Evolutionary conservation across 2,888 invertebrate species (phyloP).

Genomic region (Thysanoteuthis rhombus): DNA sequence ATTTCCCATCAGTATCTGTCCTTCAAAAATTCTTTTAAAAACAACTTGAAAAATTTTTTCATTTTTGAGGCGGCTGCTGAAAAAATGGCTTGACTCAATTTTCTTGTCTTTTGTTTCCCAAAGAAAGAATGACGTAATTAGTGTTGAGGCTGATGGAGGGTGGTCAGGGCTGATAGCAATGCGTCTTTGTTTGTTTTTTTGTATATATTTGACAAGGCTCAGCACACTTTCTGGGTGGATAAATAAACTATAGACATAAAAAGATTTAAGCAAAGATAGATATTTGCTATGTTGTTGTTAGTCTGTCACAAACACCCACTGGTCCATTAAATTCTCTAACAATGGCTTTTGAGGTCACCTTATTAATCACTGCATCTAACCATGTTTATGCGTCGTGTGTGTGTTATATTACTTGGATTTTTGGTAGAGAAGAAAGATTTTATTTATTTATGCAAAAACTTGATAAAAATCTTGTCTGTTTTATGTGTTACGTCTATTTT

Average conservation of each 20-base stretch:
- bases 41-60: too few species aligned
- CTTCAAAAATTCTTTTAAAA: background rate
- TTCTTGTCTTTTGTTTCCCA: background rate
- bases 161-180: background rate
- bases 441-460: too few species aligned
- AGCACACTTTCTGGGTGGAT: background rate
- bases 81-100: background rate
- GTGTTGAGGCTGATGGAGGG: background rate
- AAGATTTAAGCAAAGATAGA: background rate
- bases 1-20: background rate
- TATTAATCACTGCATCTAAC: background rate
- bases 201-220: background rate
- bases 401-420: too few species aligned
- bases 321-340: background rate
- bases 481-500: too few species aligned
- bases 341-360: background rate
- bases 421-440: too few species aligned
- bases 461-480: too few species aligned
- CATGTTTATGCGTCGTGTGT: background rate
- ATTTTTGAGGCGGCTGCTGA: too few species aligned
- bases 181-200: background rate
- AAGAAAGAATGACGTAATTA: background rate
- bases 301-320: background rate
- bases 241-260: background rate
- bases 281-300: background rate